These are phyloP conservation scores for Brachionus asplanchnoidis DNA, from an alignment of 1,140 invertebrate species.

Conservation along the genomic window DNA sequence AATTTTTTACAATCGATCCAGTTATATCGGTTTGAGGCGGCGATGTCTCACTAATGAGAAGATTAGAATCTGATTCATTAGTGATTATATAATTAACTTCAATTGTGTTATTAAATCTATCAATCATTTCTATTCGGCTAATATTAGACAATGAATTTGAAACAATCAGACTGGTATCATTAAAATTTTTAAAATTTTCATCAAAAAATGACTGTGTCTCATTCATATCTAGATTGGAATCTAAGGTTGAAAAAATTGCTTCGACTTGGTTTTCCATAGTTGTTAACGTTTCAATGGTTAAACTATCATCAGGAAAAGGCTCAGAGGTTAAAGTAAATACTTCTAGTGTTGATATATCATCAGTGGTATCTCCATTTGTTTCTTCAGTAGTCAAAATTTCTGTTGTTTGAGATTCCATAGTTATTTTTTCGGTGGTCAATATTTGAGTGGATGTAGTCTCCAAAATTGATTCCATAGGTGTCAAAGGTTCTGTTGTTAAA, in stretches of 20 bases:
- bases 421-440: neutral
- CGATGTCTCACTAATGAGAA: neutral
- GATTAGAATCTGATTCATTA: neutral
- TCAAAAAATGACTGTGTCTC: too few species aligned
- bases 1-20: neutral
- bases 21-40: neutral
- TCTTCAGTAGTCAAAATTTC: too few species aligned
- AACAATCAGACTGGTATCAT: neutral
- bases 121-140: neutral
- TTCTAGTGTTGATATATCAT: too few species aligned
- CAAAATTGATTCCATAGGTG: neutral
- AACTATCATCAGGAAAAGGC: too few species aligned
- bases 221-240: neutral
- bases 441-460: neutral
- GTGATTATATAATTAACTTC: neutral
- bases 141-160: neutral
- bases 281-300: neutral
- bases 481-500: neutral
- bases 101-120: neutral
- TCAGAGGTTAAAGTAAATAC: neutral
- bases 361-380: neutral
- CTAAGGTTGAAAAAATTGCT: too few species aligned
- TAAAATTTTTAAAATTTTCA: too few species aligned
- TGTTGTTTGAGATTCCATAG: neutral
- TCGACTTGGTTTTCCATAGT: neutral